Evolutionary conservation across 2,888 invertebrate genomes (phyloP), one percentile per base, ranked within the genome.

Genomic region (Megaustenia siamemsis): DNA sequence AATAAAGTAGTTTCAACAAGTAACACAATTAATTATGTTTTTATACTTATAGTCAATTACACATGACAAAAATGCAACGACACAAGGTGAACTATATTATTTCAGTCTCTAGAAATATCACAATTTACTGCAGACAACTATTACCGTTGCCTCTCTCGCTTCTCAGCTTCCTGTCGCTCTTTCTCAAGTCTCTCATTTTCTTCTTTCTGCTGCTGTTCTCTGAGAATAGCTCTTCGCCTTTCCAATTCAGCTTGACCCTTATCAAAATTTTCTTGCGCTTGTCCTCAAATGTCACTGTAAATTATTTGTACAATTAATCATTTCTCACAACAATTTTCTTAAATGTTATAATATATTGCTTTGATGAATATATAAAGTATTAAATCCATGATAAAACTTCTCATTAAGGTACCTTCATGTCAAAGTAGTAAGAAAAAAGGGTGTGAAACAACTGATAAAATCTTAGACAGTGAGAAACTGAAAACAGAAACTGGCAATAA

Each of bases 181-280:
- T 93, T 93, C 82, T 93, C 93, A 84, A 93, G 86, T 28, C 94
- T 88, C n/a, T 90, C 93, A 49, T 93, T 92, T 73, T 94, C 90
- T 95, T 98, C 97, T 87, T 96, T 96, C 93, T 97, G 96, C 80
- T 98, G 97, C 5, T 96, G 96, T 92, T 99, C 98, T 82, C 97
- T 95, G n/a, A 99, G 95, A 75, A 97, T 96, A 90, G 97, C 97
- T 49, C 99, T 95, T 71, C 99, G 95, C 49, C 98, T 95, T 93
- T 99, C 99, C 85, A 99, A 94, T 94, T 99, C 99, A 0, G 98
- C 99, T 93, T 99, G 99, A 0, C 99, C 99, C 89, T 98, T 97
- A 88, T 98, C 99, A 95, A 98, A 98, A 94, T 99, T 99, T 94
- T 99, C 98, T 93, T 96, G 5, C 99, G 95, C 92, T 98, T 97